A percentile compares a stretch with the other conserved stretches of the same genome.
These are phyloP conservation scores for Chelonoidis abingdonii DNA, from an alignment of 2,113 vertebrate species.

Conservation along the genomic window DNA sequence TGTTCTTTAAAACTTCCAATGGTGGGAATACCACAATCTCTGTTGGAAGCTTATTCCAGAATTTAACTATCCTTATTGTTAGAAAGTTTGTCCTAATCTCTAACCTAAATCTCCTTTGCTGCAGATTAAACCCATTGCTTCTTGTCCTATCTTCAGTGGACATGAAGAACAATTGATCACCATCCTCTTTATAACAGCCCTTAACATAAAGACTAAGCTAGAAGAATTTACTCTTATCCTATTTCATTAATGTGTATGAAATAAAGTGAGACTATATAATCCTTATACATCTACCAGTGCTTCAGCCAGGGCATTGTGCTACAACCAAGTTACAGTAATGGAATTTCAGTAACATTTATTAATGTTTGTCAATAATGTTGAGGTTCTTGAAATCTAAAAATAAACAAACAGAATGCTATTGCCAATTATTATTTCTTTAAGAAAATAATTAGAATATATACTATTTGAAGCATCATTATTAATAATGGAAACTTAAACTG, in stretches of 20 bases:
- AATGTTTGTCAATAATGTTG: slow-evolving; percentile 37
- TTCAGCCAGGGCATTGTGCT: slow-evolving; percentile 3
- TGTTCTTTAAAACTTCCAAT: not conserved
- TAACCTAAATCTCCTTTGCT: not conserved
- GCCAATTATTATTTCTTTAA: slow-evolving; percentile 28
- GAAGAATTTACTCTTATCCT: slow-evolving; percentile 56
- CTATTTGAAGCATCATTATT: slow-evolving; percentile 32
- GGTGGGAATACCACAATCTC: not conserved
- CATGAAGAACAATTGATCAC: not conserved
- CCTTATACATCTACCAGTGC: slow-evolving; percentile 32
- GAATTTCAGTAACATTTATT: slow-evolving; percentile 33
- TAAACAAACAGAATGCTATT: slow-evolving; percentile 40
- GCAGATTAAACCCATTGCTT: not conserved
- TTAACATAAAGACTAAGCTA: slow-evolving; percentile 32
- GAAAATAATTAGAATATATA: slow-evolving; percentile 39
- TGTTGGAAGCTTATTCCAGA: not conserved
- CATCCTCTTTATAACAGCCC: not conserved
- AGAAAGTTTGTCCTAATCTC: not conserved
- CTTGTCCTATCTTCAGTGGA: not conserved
- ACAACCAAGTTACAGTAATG: slow-evolving; percentile 28
- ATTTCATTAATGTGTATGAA: slow-evolving; percentile 67
- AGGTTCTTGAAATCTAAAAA: slow-evolving; percentile 61
- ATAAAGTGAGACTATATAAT: slow-evolving; percentile 70
- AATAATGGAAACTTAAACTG: slow-evolving; percentile 31
- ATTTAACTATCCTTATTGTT: not conserved